Percentiles rank a stretch among this genome's conserved stretches.
Evolutionary conservation across 2,888 invertebrate genomes (phyloP).

Genomic region (Penaeus monodon): DNA sequence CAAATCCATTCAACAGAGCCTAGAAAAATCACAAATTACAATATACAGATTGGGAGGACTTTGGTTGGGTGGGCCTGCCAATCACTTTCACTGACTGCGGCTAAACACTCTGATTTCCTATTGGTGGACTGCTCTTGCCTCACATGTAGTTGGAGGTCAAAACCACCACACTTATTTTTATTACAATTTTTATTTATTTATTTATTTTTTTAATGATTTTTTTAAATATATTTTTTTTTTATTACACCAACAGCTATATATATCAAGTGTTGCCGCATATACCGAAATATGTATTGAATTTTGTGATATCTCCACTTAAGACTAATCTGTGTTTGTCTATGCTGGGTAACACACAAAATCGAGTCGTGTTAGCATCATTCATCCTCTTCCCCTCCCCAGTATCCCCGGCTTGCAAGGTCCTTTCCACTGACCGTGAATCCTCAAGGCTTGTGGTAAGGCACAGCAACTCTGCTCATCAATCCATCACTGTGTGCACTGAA

Average conservation of each 20-base stretch:
- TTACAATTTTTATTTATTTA: slow-evolving; percentile 13
- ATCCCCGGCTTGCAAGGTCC: slow-evolving; percentile 42
- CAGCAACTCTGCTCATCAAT: slow-evolving; percentile 46
- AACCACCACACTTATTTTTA: neutral
- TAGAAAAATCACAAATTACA: slow-evolving; percentile 26
- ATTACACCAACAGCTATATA: slow-evolving; percentile 23
- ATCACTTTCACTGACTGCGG: slow-evolving; percentile 49
- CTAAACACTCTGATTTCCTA: slow-evolving; percentile 17
- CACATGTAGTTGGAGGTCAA: slow-evolving; percentile 15
- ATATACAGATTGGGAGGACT: slow-evolving; percentile 35
- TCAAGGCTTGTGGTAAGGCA: slow-evolving; percentile 49
- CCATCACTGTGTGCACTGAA: slow-evolving; percentile 26
- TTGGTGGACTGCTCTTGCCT: slow-evolving; percentile 23
- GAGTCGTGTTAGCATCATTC: slow-evolving; percentile 37
- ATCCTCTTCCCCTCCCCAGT: slow-evolving; percentile 39
- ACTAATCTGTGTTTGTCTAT: slow-evolving; percentile 45
- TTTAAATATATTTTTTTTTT: slow-evolving; percentile 4
- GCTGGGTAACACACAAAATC: slow-evolving; percentile 43
- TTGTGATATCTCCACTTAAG: slow-evolving; percentile 48
- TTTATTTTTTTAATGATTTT: neutral
- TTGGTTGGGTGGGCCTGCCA: slow-evolving; percentile 42
- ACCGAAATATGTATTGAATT: slow-evolving; percentile 36
- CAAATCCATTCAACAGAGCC: slow-evolving; percentile 47
- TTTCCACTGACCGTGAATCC: slow-evolving; percentile 27
- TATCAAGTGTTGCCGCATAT: slow-evolving; percentile 43